Evolutionary conservation across 2,113 vertebrate species (phyloP), one percentile per base, ranked within the genome.

Genomic region (Oryzias melastigma): DNA sequence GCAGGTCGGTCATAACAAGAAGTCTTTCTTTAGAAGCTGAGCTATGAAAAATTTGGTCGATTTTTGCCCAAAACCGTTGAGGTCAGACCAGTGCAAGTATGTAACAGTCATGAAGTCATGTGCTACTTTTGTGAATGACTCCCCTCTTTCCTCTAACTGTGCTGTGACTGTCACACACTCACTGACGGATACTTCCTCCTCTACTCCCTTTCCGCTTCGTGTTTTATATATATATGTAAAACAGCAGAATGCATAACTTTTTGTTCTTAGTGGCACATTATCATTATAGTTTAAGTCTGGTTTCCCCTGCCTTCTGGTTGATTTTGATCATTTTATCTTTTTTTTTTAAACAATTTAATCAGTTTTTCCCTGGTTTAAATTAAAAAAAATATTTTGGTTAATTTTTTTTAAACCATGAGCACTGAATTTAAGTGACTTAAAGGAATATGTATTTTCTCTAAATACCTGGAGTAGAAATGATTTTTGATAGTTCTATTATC

Each of bases 61-160:
- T n/a, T 66, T 60, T 55, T 41, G 42, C 22, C 62, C 71, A 8
- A 64, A 27, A 75, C 52, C 60, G 24, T 55, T 0, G 57, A 44
- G 60, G 68, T 66, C 66, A 73, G 58, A 49, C 52, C 56, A 63
- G 73, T 67, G 52, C 81, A 80, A 86, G 71, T 61, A 77, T 75
- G 78, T 79, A 77, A 75, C 73, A 70, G 80, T 76, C 70, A 73
- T 84, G 77, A 71, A 76, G 81, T 86, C 82, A 88, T 85, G 87
- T 79, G 84, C 77, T 73, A 52, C 83, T 86, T 89, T 86, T 87
- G 78, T 88, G 85, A 90, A 87, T 85, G 85, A 87, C 82, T 85
- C 80, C 8, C 65, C 68, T 85, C 80, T 74, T 60, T 72, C 64
- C 56, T 70, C 66, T 60, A 62, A 81, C 79, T 75, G 65, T 18